phyloP scores from a whole-genome alignment of 2,888 invertebrate genomes.

The Caradrina clavipalpis region DNA sequence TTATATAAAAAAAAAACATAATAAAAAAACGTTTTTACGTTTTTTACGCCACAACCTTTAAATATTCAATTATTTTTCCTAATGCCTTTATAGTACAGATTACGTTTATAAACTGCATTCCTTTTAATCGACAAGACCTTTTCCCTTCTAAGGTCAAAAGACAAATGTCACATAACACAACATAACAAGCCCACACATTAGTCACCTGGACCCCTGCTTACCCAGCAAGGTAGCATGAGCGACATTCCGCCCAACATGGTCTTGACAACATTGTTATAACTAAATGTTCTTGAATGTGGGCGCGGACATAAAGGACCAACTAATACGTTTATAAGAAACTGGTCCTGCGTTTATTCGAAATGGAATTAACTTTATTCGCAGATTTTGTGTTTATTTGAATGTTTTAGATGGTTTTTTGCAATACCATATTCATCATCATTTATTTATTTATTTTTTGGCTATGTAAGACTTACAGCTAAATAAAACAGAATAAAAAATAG shows the following conservation, averaged over 20 bases:
- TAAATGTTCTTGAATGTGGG: slow-evolving; percentile 54
- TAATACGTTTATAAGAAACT: slow-evolving; percentile 9
- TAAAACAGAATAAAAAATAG: no score
- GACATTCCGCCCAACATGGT: slow-evolving; percentile 57
- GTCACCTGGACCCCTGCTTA: slow-evolving; percentile 51
- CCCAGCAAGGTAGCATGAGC: slow-evolving; percentile 54
- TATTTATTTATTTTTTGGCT: no score
- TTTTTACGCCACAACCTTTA: no score
- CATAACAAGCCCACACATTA: slow-evolving; percentile 43
- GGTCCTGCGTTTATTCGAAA: neutral
- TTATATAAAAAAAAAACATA: no score
- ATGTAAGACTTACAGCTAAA: no score
- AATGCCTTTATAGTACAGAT: no score
- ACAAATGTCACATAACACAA: slow-evolving; percentile 16
- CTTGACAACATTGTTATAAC: slow-evolving; percentile 52
- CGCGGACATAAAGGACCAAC: slow-evolving; percentile 35
- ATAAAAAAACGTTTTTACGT: no score
- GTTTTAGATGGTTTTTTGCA: no score
- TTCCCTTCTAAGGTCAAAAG: slow-evolving; percentile 22
- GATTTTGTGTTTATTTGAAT: no score
- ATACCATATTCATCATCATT: no score
- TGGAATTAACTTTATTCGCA: neutral
- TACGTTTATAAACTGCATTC: neutral
- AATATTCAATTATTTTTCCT: no score
- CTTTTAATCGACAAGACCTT: neutral